phyloP scores from a whole-genome alignment of 1,140 invertebrate genomes.

The Tetragnatha versicolor region DNA sequence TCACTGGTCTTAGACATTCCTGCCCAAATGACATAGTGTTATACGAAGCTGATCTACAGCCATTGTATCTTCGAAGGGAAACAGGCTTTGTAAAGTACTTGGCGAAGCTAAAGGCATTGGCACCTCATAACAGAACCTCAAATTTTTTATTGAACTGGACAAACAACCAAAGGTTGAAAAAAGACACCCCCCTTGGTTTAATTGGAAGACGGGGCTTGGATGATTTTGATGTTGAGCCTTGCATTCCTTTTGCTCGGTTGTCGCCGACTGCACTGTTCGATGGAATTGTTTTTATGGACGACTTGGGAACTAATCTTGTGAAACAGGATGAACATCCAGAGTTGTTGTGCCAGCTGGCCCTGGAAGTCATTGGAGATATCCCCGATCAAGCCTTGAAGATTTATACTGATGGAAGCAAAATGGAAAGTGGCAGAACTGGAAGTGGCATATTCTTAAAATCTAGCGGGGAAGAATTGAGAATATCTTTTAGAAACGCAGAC shows the following conservation, averaged over 20 bases:
- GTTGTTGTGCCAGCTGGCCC: no score
- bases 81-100: background rate
- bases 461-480: no score
- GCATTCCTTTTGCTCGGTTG: background rate
- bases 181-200: slow-evolving; percentile 7
- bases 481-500: no score
- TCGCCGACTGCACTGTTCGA: background rate
- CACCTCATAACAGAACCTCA: slow-evolving; percentile 4
- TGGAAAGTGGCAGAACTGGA: no score
- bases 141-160: background rate
- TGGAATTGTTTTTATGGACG: no score
- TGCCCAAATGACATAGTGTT: background rate
- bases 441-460: no score
- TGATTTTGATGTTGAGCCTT: background rate
- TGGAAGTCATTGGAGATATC: no score
- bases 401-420: no score
- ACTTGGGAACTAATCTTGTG: background rate
- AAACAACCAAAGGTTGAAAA: slow-evolving; percentile 14
- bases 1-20: no score
- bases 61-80: background rate
- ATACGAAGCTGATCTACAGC: background rate
- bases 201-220: background rate
- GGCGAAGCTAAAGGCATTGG: background rate
- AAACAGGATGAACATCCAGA: slow-evolving; percentile 6
- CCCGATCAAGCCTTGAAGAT: no score